Percentiles rank a stretch among this genome's conserved stretches.
These are phyloP conservation scores for Margarornis squamiger DNA, from an alignment of 2,797 vertebrate genomes.

Conservation along the genomic window DNA sequence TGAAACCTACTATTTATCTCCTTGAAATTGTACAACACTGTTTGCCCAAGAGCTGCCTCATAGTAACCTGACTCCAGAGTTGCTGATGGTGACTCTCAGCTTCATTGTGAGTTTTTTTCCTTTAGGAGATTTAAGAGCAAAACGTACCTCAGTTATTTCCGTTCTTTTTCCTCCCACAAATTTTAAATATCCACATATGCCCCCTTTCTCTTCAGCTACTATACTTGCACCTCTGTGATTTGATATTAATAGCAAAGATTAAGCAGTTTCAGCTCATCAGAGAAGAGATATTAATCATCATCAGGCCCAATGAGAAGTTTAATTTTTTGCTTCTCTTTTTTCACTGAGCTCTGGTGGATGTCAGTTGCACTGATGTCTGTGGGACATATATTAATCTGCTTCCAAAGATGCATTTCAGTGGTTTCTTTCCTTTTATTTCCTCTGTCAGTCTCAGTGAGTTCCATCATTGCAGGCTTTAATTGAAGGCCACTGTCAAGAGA, in stretches of 20 bases:
- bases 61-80: background rate
- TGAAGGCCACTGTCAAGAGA: slow-evolving; percentile 54
- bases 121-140: background rate
- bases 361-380: background rate
- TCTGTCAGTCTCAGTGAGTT: background rate
- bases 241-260: slow-evolving; percentile 67
- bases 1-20: background rate
- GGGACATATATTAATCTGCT: slow-evolving; percentile 40
- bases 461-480: slow-evolving; percentile 19
- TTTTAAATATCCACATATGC: background rate
- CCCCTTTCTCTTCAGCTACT: background rate
- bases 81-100: background rate
- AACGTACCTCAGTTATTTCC: background rate
- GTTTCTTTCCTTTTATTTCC: slow-evolving; percentile 35
- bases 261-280: slow-evolving; percentile 60
- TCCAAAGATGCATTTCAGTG: slow-evolving; percentile 25
- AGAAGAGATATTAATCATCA: slow-evolving; percentile 73
- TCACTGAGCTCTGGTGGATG: background rate
- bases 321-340: slow-evolving; percentile 54
- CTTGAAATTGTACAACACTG: background rate
- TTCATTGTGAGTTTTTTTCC: background rate
- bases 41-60: background rate
- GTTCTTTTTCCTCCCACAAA: background rate
- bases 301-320: slow-evolving; percentile 69
- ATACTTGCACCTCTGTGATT: slow-evolving; percentile 46